Base-by-base conservation (phyloP, 2,113 vertebrate species). In the Marcusenius ussheri region DNA sequence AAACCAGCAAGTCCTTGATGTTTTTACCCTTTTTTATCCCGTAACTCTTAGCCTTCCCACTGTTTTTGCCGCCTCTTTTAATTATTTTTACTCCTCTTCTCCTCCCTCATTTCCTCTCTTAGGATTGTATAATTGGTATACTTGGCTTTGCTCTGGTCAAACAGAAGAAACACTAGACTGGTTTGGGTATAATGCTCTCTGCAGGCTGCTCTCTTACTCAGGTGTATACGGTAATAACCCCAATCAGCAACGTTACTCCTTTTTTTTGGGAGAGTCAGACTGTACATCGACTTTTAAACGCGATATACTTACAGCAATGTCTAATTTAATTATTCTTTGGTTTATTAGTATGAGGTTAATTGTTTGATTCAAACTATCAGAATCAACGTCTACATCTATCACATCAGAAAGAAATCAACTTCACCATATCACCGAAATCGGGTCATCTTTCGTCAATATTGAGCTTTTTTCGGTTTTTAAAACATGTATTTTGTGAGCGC, bases 1-100 rank as follows among this genome's bases (percentile, higher is more conserved):
- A 94, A 94, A 92, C 94, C 92, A 94, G 91, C 94, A 94, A 83
- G 87, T 47, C 87, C 88, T 51, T 88, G 42, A 50, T 70, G 86
- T 88, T 74, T 70, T 88, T 66, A 47, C 19, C 87, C 62, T 56
- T 89, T 85, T 83, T 90, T 89, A 90, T 87, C 88, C 83, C 66
- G 24, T 89, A 91, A 89, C 85, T 92, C 88, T 83, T 35, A 10
- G 39, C 53, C 21, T 70, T 62, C 49, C 13, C n/a, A 53, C 46
- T 58, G 17, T 87, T 46, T 39, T 35, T 53, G 17, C 27, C 56
- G 5, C 88, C 56, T 66, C 42, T 46, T 45, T 66, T 47, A 35
- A 24, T 88, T 47, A 46, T 42, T 45, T 85, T 86, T 39, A n/a
- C 39, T 83, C 24, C 56, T 51, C 47, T 85, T 50, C 49, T 24